Base-by-base conservation (phyloP, 2,113 vertebrate genomes). In the Andinoacara biseriatus region DNA sequence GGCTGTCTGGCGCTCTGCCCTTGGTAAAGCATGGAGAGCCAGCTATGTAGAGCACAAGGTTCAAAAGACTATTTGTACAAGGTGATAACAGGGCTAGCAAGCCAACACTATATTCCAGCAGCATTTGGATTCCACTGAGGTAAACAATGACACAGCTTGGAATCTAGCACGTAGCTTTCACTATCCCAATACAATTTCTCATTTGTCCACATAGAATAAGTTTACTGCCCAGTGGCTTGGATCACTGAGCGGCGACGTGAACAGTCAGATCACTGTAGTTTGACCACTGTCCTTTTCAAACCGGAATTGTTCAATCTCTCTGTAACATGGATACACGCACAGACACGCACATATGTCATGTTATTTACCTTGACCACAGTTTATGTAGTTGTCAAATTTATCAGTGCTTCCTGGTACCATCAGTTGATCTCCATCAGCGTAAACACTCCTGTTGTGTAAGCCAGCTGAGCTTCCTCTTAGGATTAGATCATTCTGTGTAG, bases 41-140 rank as follows among this genome's bases (percentile, higher is more conserved):
- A 93, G 93, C 93, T 92, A 94, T 94, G 93, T 90, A 93, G 85
- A 94, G 91, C 90, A 92, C 94, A 91, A 90, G 74, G 83, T 94
- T 94, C 84, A 93, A 94, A 91, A 90, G 88, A 93, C 90, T 94
- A 91, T 93, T 94, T 95, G 94, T 94, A 95, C 94, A 95, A 88
- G 89, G 90, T 93, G 90, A 92, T 61, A 93, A 93, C 81, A 56
- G 88, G 91, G 90, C 88, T 87, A 90, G 94, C 78, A 65, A 93
- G 88, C 91, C 91, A 88, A 94, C 86, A 88, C 90, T 90, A 90
- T 83, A 87, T 91, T 93, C 88, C 90, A 91, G 93, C 90, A 87
- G 92, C 88, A 86, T 87, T 92, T 89, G 84, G 90, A 91, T 92
- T 91, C 89, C 93, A 90, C 91, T 80, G 90, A 93, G 92, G 91